Evolutionary conservation across 1,140 invertebrate genomes (phyloP), one percentile per base, ranked within the genome.

Genomic region (Drosophila kurseongensis): DNA sequence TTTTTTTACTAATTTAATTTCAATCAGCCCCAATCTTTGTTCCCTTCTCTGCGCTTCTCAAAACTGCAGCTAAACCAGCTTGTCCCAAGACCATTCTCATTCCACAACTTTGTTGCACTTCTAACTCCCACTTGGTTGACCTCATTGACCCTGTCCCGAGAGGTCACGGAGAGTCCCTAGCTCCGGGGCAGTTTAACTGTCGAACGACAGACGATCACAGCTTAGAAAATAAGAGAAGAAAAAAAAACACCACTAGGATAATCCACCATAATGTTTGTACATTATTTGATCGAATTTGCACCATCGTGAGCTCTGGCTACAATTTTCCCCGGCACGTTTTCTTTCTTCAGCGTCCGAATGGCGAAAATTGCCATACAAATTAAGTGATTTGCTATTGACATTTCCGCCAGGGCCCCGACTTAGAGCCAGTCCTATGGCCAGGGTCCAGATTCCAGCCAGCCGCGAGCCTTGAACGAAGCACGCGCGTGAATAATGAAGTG

Each of bases 351-450:
- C 73, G 40, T 51, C 45, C 62, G 50, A 58, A 50, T 52, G 66
- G 66, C 51, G 86, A 91, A 91, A 91, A 91, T 91, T 91, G 88
- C 69, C 59, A 78, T 68, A 91, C 88, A 91, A 91, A 91, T 91
- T 91, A 91, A 91, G 88, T 91, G 88, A 91, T 91, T 91, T 91
- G 88, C 88, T 91, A 91, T 91, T 91, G 88, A 91, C 88, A 91
- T 91, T 91, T 84, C 88, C 88, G 78, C 79, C 60, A 57, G 50
- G 75, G 42, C 35, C 23, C 18, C 35, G 35, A 58, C 63, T 18
- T 29, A 12, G 14, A 71, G 67, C 35, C 67, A 56, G n/a, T 52
- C 69, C 57, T 48, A 47, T 59, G 41, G 13, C 60, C 55, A 50
- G 73, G 35, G 29, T 54, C 59, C 42, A 75, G 55, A 51, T 51